Evolutionary conservation across 2,888 invertebrate genomes (phyloP).

Genomic region (Patella ulyssiponensis): DNA sequence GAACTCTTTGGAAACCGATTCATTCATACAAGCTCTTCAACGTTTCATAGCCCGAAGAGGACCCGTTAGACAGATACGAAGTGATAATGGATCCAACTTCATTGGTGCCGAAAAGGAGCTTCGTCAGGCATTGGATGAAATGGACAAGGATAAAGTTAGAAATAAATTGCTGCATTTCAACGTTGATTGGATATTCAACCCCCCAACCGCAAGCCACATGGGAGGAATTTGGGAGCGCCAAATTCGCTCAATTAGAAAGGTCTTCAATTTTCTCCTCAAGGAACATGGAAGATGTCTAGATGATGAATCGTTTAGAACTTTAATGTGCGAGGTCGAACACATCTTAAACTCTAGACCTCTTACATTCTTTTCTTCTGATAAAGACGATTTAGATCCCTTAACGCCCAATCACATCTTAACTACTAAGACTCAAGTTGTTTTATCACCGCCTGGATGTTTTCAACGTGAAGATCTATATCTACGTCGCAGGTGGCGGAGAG

Average conservation of each 20-base stretch:
- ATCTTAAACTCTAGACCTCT: not conserved
- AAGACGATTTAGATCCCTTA: not conserved
- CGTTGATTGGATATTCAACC: not conserved
- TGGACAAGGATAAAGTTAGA: not conserved
- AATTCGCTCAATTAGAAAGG: not conserved
- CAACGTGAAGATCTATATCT: too few species aligned
- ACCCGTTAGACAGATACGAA: constrained; percentile 8
- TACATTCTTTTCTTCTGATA: not conserved
- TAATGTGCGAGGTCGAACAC: not conserved
- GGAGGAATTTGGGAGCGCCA: not conserved
- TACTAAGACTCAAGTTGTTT: not conserved
- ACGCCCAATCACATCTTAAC: not conserved
- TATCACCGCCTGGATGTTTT: too few species aligned
- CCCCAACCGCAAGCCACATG: not conserved
- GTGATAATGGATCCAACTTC: not conserved
- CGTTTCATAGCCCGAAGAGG: constrained; percentile 16
- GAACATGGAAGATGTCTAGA: not conserved
- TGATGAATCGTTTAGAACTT: not conserved
- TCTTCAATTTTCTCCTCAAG: not conserved
- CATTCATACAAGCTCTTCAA: constrained; percentile 17
- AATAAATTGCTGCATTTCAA: not conserved
- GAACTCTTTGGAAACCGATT: constrained; percentile 15
- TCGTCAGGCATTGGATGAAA: not conserved
- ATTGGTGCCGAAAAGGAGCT: not conserved
- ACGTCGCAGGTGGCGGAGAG: too few species aligned